Percentiles rank a stretch among this genome's conserved stretches.
These are phyloP conservation scores for Trigoniulus corallinus DNA, from an alignment of 1,140 invertebrate genomes.

Conservation along the genomic window DNA sequence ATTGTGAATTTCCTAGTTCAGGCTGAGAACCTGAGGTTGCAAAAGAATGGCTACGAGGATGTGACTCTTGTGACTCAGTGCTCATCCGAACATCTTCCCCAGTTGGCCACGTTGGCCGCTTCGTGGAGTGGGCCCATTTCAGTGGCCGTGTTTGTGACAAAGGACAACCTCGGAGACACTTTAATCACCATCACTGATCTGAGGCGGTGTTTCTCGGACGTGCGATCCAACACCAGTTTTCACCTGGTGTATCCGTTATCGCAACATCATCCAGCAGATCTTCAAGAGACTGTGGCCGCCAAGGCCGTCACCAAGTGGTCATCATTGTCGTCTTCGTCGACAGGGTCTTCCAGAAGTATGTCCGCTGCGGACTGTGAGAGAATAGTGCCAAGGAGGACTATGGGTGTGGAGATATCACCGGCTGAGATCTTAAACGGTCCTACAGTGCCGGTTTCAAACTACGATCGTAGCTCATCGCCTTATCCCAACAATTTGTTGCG, in stretches of 20 bases:
- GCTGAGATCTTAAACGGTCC: slow-evolving; percentile 5
- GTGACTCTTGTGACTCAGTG: slow-evolving; percentile 31
- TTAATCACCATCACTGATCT: slow-evolving; percentile 28
- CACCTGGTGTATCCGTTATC: slow-evolving; percentile 33
- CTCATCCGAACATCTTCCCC: slow-evolving; percentile 28
- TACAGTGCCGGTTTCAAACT: slow-evolving; percentile 19
- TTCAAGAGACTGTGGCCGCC: not conserved
- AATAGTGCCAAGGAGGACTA: not conserved
- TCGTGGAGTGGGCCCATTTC: slow-evolving; percentile 34
- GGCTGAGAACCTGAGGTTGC: slow-evolving; percentile 12
- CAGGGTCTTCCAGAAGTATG: slow-evolving; percentile 6
- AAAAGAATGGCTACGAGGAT: slow-evolving; percentile 17
- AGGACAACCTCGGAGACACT: slow-evolving; percentile 23
- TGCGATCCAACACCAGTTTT: slow-evolving; percentile 29
- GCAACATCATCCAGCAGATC: slow-evolving; percentile 11
- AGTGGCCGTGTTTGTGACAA: slow-evolving; percentile 33
- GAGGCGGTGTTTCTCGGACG: slow-evolving; percentile 26
- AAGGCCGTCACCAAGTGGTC: slow-evolving; percentile 9
- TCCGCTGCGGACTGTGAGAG: slow-evolving; percentile 5
- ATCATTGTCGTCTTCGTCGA: not conserved
- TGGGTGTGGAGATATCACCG: not conserved
- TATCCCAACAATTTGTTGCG: slow-evolving; percentile 40
- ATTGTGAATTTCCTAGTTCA: slow-evolving; percentile 24
- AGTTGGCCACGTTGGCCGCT: slow-evolving; percentile 23
- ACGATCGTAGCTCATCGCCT: slow-evolving; percentile 19